phyloP scores from a whole-genome alignment of 2,797 vertebrate species.

The Pangasius sanitwongsei region DNA sequence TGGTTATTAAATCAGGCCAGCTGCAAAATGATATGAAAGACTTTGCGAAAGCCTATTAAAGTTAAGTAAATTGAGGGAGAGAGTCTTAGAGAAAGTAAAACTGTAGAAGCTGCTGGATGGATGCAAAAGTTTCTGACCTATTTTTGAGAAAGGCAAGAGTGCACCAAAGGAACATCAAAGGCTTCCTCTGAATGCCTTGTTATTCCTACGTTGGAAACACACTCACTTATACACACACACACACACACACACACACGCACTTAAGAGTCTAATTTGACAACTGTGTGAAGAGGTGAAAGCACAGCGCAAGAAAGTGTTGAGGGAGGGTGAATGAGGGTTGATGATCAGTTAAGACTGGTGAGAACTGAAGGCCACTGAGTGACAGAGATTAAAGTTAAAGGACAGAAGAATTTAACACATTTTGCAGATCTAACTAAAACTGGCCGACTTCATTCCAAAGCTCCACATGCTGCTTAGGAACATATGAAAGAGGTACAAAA shows the following conservation, averaged over 20 bases:
- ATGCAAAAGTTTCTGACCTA: slow-evolving; percentile 77
- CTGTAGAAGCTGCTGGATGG: slow-evolving; percentile 39
- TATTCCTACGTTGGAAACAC: slow-evolving; percentile 70
- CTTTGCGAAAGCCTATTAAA: slow-evolving; percentile 41
- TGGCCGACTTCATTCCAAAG: neutral
- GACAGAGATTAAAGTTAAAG: neutral
- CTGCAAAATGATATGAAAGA: slow-evolving; percentile 41
- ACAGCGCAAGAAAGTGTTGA: neutral
- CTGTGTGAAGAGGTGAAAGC: slow-evolving; percentile 6
- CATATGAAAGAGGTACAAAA: neutral
- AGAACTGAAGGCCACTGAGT: neutral
- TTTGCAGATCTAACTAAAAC: neutral
- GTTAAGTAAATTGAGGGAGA: slow-evolving; percentile 28
- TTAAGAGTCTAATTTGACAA: slow-evolving; percentile 15
- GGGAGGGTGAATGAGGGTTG: neutral
- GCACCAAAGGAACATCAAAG: slow-evolving; percentile 80
- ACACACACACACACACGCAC: slow-evolving; percentile 55
- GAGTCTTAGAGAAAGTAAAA: slow-evolving; percentile 22
- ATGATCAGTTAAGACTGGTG: slow-evolving; percentile 13
- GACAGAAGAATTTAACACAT: neutral
- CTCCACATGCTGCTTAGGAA: neutral
- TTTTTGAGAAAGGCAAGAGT: slow-evolving; percentile 81
- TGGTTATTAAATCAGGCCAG: slow-evolving; percentile 42
- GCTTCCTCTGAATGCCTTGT: slow-evolving; percentile 75
- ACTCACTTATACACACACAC: slow-evolving; percentile 58